Percentiles rank a stretch among this genome's conserved stretches.
These are phyloP conservation scores for Caenorhabditis drosophilae DNA, from an alignment of 2,888 invertebrate species.

Conservation along the genomic window DNA sequence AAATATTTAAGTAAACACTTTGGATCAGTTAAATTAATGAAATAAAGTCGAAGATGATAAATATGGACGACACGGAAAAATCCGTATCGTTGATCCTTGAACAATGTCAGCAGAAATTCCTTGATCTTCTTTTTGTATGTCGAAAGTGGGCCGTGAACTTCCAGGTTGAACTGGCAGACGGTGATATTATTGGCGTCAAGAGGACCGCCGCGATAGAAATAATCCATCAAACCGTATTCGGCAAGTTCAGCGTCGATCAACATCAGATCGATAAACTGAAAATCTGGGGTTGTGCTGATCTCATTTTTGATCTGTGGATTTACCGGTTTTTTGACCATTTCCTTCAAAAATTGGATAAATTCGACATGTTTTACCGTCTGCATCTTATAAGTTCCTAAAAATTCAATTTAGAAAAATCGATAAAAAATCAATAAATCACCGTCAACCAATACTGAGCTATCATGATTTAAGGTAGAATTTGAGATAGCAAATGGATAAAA, in stretches of 20 bases:
- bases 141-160: not conserved
- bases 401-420: no score
- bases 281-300: not conserved
- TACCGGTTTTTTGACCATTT: not conserved
- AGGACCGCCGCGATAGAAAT: not conserved
- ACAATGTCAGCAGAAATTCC: not conserved
- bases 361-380: not conserved
- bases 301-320: not conserved
- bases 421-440: not conserved
- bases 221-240: not conserved
- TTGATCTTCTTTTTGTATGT: not conserved
- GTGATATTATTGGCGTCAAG: constrained; percentile 1
- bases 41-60: not conserved
- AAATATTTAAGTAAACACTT: not conserved
- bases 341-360: not conserved
- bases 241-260: constrained; percentile 7
- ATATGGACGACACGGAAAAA: not conserved
- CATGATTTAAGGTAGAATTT: not conserved
- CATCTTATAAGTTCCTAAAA: not conserved
- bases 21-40: not conserved
- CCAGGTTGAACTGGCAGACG: constrained; percentile 7
- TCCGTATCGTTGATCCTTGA: not conserved
- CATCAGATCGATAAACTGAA: constrained; percentile 4
- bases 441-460: not conserved
- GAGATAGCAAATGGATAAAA: not conserved